Evolutionary conservation across 2,888 invertebrate genomes (phyloP).

Genomic region (Phorcus lineatus): DNA sequence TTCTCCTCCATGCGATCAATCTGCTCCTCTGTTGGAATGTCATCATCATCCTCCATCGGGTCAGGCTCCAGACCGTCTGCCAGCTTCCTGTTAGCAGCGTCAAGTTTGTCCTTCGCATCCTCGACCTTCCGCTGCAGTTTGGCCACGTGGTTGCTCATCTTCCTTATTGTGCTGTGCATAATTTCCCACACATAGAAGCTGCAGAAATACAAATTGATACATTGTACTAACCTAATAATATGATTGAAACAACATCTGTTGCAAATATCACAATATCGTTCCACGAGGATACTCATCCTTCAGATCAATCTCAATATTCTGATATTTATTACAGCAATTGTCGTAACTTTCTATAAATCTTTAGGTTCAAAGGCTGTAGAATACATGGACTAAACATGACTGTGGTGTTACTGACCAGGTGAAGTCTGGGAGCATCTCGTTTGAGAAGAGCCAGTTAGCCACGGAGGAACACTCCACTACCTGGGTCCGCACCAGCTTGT

Average conservation of each 20-base stretch:
- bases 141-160: slow-evolving; percentile 96
- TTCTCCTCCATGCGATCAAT: slow-evolving; percentile 97
- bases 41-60: slow-evolving; percentile 71
- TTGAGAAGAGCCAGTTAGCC: slow-evolving; percentile 97
- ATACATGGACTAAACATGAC: no score
- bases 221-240: no score
- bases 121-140: slow-evolving; percentile 85
- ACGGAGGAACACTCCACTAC: slow-evolving; percentile 97
- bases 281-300: no score
- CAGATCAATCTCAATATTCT: no score
- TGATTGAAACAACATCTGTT: no score
- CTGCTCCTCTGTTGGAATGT: slow-evolving; percentile 85
- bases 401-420: slow-evolving; percentile 80
- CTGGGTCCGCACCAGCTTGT: slow-evolving; percentile 97
- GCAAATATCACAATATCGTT: no score
- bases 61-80: slow-evolving; percentile 67
- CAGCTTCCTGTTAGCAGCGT: slow-evolving; percentile 75
- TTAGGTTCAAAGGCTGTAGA: no score
- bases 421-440: slow-evolving; percentile 92
- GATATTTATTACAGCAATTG: no score
- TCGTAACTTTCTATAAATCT: no score
- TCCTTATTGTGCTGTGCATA: slow-evolving; percentile 94
- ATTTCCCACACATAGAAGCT: slow-evolving; percentile 98
- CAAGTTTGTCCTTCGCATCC: slow-evolving; percentile 90
- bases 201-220: slow-evolving; percentile 13